Conservation (phyloP, 1,140 invertebrate species). For the Spodoptera frugiperda region DNA sequence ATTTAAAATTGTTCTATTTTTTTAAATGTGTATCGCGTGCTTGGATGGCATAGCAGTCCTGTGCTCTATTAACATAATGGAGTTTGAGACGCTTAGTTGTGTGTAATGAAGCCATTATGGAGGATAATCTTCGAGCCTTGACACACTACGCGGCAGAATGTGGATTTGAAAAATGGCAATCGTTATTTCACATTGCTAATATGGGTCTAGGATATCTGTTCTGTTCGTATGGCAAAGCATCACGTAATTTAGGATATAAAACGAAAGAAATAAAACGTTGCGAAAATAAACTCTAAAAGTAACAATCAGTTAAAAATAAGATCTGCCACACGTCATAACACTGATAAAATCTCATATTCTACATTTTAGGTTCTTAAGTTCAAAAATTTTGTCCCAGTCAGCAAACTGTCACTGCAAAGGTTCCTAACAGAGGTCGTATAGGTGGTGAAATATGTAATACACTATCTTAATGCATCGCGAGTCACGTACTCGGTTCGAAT, state of each 20-base stretch:
- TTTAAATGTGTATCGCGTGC: conserved; percentile 75
- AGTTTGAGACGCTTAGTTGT: conserved; percentile 39
- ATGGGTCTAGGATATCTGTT: no score
- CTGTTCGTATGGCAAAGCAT: no score
- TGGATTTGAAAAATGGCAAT: conserved; percentile 30
- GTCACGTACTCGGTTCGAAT: conserved; percentile 62
- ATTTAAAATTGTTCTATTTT: conserved; percentile 77
- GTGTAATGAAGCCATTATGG: conserved; percentile 75
- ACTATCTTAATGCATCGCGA: conserved; percentile 74
- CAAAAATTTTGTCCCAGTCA: conserved; percentile 30
- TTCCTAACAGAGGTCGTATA: conserved; percentile 52
- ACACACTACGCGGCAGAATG: conserved; percentile 36
- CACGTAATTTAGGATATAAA: no score
- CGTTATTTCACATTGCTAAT: background rate
- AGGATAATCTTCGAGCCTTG: conserved; percentile 47
- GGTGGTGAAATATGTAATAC: conserved; percentile 73
- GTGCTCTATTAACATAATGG: conserved; percentile 69
- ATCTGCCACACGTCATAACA: conserved; percentile 32
- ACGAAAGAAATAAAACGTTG: background rate
- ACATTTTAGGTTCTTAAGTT: conserved; percentile 26
- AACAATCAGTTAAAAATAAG: conserved; percentile 8
- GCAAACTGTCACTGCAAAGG: conserved; percentile 38
- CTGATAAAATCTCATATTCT: conserved; percentile 10
- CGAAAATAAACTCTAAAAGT: background rate
- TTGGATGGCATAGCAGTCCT: conserved; percentile 65